Conservation (phyloP, 2,797 vertebrate genomes). For the Garrulus glandarius region DNA sequence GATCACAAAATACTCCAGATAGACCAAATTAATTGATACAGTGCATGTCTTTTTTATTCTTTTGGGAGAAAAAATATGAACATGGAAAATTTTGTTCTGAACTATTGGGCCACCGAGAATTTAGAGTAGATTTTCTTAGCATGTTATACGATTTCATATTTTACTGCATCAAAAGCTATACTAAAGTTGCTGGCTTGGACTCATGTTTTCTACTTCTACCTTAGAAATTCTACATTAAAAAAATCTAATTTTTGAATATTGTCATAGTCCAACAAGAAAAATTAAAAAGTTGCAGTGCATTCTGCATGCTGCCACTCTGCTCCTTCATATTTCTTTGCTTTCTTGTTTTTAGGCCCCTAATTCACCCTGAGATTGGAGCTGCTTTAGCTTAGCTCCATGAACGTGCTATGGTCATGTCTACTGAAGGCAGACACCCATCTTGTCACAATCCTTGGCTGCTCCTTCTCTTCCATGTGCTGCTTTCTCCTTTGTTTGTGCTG, state of each 20-base stretch:
- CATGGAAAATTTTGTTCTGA: background rate
- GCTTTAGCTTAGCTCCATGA: background rate
- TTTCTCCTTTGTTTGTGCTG: background rate
- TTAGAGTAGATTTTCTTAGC: background rate
- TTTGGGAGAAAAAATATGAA: background rate
- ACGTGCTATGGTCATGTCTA: accelerated
- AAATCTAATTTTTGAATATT: background rate
- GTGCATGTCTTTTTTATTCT: background rate
- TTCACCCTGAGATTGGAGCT: background rate
- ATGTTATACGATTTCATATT: background rate
- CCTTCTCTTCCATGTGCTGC: background rate
- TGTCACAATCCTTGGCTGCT: background rate
- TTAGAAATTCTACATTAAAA: background rate
- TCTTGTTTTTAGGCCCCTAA: background rate
- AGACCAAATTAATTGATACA: background rate
- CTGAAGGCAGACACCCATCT: background rate
- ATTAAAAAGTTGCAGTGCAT: background rate
- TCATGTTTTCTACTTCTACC: background rate
- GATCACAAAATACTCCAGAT: background rate
- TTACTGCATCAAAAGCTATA: background rate
- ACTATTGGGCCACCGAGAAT: background rate
- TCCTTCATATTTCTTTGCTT: background rate
- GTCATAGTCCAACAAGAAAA: background rate
- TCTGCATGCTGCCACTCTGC: background rate
- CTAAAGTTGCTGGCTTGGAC: background rate